phyloP scores from a whole-genome alignment of 2,797 vertebrate genomes.

The Myotis vivesi region DNA sequence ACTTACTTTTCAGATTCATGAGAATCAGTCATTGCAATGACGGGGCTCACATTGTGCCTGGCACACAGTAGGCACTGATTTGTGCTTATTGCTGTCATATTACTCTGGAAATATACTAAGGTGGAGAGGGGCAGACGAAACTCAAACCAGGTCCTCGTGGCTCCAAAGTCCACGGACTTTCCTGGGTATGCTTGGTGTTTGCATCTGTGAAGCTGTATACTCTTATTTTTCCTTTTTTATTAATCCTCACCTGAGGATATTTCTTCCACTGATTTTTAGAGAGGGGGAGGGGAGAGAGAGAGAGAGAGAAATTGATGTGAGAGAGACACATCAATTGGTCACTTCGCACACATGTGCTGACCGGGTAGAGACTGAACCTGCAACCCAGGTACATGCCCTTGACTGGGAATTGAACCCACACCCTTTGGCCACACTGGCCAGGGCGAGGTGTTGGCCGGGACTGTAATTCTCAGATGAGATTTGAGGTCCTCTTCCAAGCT shows the following conservation, averaged over 20 bases:
- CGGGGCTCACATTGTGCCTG: not conserved
- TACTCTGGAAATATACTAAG: not conserved
- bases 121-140: not conserved
- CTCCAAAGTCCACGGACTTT: not conserved
- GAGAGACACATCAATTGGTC: no score
- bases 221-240: not conserved
- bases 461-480: not conserved
- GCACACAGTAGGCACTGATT: not conserved
- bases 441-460: not conserved
- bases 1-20: not conserved
- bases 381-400: no score
- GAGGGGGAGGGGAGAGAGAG: no score
- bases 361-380: no score
- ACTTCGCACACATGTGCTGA: accelerated
- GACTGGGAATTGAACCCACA: no score
- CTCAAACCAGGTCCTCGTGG: no score
- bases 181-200: not conserved
- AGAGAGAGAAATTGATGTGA: no score
- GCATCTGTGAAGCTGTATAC: not conserved
- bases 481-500: not conserved
- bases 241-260: no score
- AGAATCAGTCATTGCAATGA: not conserved
- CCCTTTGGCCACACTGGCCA: no score
- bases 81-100: not conserved
- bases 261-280: no score